Percentiles rank a stretch among this genome's conserved stretches.
Conservation (phyloP, 2,113 vertebrate species). For the Crotophaga sulcirostris region DNA sequence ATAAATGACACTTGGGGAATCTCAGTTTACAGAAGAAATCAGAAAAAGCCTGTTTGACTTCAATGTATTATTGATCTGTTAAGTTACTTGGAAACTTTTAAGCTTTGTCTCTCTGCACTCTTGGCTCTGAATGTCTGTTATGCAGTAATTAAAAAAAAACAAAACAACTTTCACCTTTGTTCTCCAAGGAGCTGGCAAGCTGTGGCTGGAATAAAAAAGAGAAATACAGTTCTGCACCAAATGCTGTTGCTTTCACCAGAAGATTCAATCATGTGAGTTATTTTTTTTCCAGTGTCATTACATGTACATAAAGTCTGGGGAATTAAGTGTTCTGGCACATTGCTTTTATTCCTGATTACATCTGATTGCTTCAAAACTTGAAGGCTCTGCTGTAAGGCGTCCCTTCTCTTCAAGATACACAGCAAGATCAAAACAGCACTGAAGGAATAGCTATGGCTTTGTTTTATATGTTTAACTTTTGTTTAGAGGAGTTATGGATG, state of each 20-base stretch:
- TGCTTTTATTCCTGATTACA: neutral
- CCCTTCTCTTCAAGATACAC: neutral
- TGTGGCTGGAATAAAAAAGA: conserved; percentile 99
- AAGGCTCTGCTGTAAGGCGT: neutral
- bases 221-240: conserved; percentile 96
- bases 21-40: neutral
- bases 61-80: neutral
- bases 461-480: neutral
- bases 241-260: conserved; percentile 97
- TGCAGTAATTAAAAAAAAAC: neutral
- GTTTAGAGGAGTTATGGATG: neutral
- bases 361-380: neutral
- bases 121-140: neutral
- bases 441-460: neutral
- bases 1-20: neutral
- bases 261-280: conserved; percentile 96
- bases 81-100: neutral
- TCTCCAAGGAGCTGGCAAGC: conserved; percentile 92
- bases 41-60: neutral
- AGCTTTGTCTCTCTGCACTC: neutral
- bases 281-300: neutral
- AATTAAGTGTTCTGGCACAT: conserved; percentile 10
- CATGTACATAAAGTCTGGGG: neutral
- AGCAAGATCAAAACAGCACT: neutral
- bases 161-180: conserved; percentile 8